A percentile compares a stretch with the other conserved stretches of the same genome.
These are phyloP conservation scores for Chloroclysta siterata DNA, from an alignment of 2,888 invertebrate genomes.

Conservation along the genomic window DNA sequence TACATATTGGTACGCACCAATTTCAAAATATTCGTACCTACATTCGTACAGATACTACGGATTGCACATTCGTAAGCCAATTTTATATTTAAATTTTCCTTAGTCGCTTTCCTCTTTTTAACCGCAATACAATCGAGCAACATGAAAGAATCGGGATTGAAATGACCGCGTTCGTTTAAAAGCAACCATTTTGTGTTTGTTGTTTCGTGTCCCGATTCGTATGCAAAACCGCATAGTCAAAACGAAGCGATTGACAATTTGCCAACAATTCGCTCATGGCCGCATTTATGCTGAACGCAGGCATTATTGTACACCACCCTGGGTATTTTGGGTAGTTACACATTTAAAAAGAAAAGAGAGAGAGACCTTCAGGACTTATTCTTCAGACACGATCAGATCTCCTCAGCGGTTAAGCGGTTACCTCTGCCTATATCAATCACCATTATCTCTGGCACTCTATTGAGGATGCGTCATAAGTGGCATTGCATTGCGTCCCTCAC, in stretches of 20 bases:
- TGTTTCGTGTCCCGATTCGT: slow-evolving; percentile 54
- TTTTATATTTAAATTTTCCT: neutral
- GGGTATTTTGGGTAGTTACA: neutral
- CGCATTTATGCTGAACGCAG: slow-evolving; percentile 16
- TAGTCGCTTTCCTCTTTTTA: slow-evolving; percentile 19
- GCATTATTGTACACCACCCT: neutral
- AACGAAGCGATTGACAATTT: slow-evolving; percentile 57
- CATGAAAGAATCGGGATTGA: slow-evolving; percentile 44
- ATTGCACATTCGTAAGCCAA: neutral
- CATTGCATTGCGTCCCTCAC: no score
- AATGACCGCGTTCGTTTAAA: slow-evolving; percentile 50
- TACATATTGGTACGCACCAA: no score
- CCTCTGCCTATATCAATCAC: no score
- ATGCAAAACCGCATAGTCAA: slow-evolving; percentile 54
- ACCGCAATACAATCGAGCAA: slow-evolving; percentile 34
- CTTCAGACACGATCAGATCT: no score
- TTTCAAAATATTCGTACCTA: no score
- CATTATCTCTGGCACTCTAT: no score
- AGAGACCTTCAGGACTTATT: no score
- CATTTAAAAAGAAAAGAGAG: no score
- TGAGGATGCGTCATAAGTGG: no score
- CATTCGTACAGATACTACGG: no score
- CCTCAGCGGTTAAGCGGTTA: no score
- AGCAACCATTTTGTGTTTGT: slow-evolving; percentile 51
- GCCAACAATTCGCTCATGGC: slow-evolving; percentile 40